Conservation (phyloP, 2,113 vertebrate species). For the Calyptommatus sinebrachiatus region DNA sequence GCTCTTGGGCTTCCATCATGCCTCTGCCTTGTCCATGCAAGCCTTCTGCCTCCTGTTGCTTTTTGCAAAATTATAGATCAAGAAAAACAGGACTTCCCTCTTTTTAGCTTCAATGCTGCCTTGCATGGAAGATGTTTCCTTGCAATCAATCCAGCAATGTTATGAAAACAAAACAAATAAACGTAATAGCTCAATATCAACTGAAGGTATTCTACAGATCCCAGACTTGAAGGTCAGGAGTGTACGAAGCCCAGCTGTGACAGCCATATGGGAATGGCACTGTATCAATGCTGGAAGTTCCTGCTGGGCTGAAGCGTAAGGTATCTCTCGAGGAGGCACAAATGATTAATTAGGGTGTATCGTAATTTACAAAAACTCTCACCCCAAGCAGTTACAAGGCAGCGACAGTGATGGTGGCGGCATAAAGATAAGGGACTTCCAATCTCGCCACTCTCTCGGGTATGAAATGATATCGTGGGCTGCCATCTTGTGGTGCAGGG, state of each 20-base stretch:
- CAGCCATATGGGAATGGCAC: conserved; percentile 82
- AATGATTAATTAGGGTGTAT: conserved; percentile 99
- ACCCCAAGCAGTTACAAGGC: conserved; percentile 86
- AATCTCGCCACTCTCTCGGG: conserved; percentile 55
- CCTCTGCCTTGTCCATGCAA: too few relatives aligned
- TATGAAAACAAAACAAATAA: neutral
- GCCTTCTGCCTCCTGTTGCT: neutral
- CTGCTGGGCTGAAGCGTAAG: conserved; percentile 84
- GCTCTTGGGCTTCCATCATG: neutral
- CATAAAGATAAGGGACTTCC: conserved; percentile 73
- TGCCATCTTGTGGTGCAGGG: conserved; percentile 87
- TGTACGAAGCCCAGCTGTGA: conserved; percentile 72
- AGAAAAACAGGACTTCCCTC: neutral
- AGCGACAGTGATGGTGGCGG: conserved; percentile 69
- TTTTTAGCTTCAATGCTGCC: neutral
- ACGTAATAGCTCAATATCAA: conserved; percentile 47
- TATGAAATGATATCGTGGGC: conserved; percentile 69
- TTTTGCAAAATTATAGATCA: neutral
- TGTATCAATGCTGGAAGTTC: conserved; percentile 84
- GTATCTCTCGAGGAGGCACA: conserved; percentile 91
- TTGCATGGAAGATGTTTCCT: too few relatives aligned
- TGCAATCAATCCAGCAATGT: neutral
- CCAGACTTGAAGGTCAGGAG: conserved; percentile 63
- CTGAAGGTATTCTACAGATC: conserved; percentile 51
- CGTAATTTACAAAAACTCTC: conserved; percentile 98